A percentile compares a stretch with the other conserved stretches of the same genome.
phyloP scores from a whole-genome alignment of 2,113 vertebrate species.

The Marmota flaviventris region DNA sequence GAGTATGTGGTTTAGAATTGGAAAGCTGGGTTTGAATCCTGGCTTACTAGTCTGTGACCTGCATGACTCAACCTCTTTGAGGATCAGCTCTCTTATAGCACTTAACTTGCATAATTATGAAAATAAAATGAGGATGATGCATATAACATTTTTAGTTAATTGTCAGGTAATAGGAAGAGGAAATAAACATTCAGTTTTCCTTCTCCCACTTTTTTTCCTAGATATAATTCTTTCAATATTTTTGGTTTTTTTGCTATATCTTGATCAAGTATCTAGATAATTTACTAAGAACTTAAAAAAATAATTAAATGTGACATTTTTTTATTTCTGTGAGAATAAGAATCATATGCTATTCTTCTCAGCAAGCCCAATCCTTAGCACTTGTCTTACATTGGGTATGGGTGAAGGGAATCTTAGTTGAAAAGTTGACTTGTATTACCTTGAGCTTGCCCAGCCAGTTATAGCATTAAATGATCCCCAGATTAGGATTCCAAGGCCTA shows the following conservation, averaged over 20 bases:
- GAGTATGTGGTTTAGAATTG: background rate
- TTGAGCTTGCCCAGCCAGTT: slow-evolving; percentile 95
- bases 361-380: background rate
- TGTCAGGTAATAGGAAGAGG: background rate
- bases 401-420: background rate
- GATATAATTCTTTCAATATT: background rate
- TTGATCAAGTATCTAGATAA: slow-evolving; percentile 51
- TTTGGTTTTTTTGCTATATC: background rate
- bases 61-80: background rate
- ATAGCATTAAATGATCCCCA: slow-evolving; percentile 94
- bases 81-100: background rate
- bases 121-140: background rate
- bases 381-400: background rate
- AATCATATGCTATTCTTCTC: background rate
- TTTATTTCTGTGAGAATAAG: background rate
- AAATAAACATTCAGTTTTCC: background rate
- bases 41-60: background rate
- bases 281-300: background rate
- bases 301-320: background rate
- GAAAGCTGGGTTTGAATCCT: background rate
- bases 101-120: background rate
- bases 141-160: background rate
- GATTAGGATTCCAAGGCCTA: slow-evolving; percentile 93
- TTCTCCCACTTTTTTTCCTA: background rate
- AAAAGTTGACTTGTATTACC: slow-evolving; percentile 86